Conservation (phyloP, 2,113 vertebrate genomes). For the Mus pahari region DNA sequence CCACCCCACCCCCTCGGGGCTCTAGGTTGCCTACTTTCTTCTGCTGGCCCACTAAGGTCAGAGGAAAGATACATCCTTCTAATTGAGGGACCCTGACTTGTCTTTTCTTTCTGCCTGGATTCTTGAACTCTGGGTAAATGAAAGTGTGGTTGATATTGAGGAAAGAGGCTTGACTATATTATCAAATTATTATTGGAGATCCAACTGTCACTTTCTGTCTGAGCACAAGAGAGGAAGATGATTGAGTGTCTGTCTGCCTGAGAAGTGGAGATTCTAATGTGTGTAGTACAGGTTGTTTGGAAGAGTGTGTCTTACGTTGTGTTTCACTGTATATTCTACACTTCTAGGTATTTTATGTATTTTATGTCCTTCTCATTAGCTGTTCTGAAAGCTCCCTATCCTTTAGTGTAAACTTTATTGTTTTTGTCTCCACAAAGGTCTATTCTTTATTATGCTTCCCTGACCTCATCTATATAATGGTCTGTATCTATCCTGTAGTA, state of each 20-base stretch:
- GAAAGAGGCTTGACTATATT: neutral
- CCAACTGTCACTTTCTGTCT: neutral
- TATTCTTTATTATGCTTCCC: neutral
- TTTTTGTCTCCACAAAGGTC: slow-evolving; percentile 28
- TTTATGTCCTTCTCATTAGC: slow-evolving; percentile 50
- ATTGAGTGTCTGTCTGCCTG: slow-evolving; percentile 20
- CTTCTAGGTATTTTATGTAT: slow-evolving; percentile 39
- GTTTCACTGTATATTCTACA: neutral
- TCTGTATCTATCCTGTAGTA: neutral
- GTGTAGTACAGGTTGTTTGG: neutral
- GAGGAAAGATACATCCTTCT: neutral
- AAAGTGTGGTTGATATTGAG: neutral
- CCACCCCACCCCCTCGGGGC: neutral
- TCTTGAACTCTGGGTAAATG: neutral
- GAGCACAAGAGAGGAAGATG: neutral
- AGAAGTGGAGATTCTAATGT: neutral
- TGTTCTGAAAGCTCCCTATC: slow-evolving; percentile 17
- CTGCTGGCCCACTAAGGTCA: neutral
- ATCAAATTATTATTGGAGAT: neutral
- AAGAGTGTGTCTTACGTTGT: neutral
- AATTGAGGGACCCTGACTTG: neutral
- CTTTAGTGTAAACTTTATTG: slow-evolving; percentile 50
- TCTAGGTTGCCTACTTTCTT: neutral
- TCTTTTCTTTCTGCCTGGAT: slow-evolving; percentile 7
- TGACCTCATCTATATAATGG: slow-evolving; percentile 10